phyloP scores from a whole-genome alignment of 2,888 invertebrate genomes.

The Napeogenes sylphis region DNA sequence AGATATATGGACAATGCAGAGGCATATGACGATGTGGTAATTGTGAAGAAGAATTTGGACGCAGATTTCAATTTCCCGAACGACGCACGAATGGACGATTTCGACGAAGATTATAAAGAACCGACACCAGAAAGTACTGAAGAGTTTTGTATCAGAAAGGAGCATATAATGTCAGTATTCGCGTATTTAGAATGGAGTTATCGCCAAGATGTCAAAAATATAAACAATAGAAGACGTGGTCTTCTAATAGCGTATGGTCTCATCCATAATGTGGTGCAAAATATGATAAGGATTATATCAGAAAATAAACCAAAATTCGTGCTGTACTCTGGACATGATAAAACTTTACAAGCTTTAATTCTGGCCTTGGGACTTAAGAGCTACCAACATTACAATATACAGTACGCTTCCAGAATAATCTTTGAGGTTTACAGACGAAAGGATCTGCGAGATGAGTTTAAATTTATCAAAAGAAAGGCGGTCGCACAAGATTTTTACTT shows the following conservation, averaged over 20 bases:
- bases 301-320: conserved; percentile 86
- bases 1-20: conserved; percentile 65
- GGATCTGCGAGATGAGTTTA: conserved; percentile 66
- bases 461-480: conserved; percentile 75
- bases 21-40: conserved; percentile 68
- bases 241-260: conserved; percentile 89
- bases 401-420: conserved; percentile 91
- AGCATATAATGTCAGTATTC: conserved; percentile 87
- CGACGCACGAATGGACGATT: conserved; percentile 66
- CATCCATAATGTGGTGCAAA: conserved; percentile 86
- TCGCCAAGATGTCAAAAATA: conserved; percentile 79
- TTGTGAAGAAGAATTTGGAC: conserved; percentile 72
- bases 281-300: conserved; percentile 88
- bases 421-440: conserved; percentile 90
- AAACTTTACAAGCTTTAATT: conserved; percentile 90
- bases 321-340: conserved; percentile 94
- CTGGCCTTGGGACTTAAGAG: conserved; percentile 85
- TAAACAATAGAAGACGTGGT: conserved; percentile 80
- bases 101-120: conserved; percentile 69
- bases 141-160: conserved; percentile 79
- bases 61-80: conserved; percentile 74
- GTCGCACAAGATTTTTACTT: conserved; percentile 86
- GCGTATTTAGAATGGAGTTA: conserved; percentile 90
- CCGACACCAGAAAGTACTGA: conserved; percentile 60
- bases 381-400: conserved; percentile 82